These are phyloP conservation scores for Halocaridina rubra DNA, from an alignment of 2,888 invertebrate genomes.

Conservation along the genomic window DNA sequence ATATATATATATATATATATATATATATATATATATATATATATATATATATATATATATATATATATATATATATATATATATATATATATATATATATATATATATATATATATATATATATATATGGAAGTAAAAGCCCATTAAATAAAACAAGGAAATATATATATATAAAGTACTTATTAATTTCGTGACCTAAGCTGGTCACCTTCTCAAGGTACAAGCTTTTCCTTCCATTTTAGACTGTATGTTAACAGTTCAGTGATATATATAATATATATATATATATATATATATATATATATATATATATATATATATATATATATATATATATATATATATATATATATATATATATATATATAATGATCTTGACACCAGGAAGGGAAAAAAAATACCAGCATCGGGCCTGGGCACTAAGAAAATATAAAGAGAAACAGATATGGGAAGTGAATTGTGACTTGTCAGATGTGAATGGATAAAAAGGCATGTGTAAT, in stretches of 20 bases:
- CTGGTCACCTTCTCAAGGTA: neutral
- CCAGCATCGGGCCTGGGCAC: no score
- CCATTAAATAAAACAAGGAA: neutral
- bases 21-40: neutral
- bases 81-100: neutral
- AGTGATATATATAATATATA: neutral
- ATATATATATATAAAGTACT: neutral
- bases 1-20: constrained; percentile 1
- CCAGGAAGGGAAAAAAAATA: no score
- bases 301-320: constrained; percentile 2
- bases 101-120: neutral
- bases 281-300: neutral
- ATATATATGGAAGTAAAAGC: neutral
- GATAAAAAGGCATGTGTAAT: no score
- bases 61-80: neutral
- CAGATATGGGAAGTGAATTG: no score
- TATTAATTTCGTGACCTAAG: neutral
- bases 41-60: neutral
- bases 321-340: constrained; percentile 8
- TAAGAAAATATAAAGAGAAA: no score
- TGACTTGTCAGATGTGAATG: no score
- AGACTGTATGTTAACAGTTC: neutral
- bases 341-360: constrained; percentile 5
- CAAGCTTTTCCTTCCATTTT: no score
- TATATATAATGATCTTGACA: no score